Percentiles rank a stretch among this genome's conserved stretches.
These are phyloP conservation scores for Bambusicola thoracicus DNA, from an alignment of 2,113 vertebrate genomes.

Conservation along the genomic window DNA sequence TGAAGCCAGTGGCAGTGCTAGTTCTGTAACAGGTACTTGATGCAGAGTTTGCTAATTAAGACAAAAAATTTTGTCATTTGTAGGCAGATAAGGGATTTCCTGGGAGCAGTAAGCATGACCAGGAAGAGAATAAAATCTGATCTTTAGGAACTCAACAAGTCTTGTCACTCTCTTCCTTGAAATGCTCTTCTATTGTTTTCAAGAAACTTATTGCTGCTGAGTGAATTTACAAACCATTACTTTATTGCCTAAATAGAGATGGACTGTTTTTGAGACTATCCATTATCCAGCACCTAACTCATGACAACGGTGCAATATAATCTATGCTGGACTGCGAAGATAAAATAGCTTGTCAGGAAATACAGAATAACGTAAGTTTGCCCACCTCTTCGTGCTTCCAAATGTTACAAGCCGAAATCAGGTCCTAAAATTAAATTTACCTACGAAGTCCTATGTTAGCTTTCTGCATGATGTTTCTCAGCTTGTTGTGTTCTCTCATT, in stretches of 20 bases:
- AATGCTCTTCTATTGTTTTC: slow-evolving; percentile 32
- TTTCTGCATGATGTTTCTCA: not conserved
- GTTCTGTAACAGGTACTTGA: slow-evolving; percentile 24
- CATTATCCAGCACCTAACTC: slow-evolving; percentile 28
- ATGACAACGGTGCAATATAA: slow-evolving; percentile 18
- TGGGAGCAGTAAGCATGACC: slow-evolving; percentile 32
- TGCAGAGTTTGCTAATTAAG: slow-evolving; percentile 34
- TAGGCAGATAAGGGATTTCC: slow-evolving; percentile 13
- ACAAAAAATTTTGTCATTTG: slow-evolving; percentile 10
- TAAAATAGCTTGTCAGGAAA: slow-evolving; percentile 36
- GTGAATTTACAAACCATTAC: slow-evolving; percentile 51
- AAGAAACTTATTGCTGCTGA: slow-evolving; percentile 36
- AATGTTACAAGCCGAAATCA: not conserved
- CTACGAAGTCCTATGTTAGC: not conserved
- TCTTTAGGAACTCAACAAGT: slow-evolving; percentile 39
- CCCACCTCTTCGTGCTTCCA: not conserved
- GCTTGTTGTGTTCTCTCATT: not conserved
- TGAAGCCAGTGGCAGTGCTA: not conserved
- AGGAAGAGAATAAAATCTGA: slow-evolving; percentile 22
- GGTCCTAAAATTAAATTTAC: not conserved
- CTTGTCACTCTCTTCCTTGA: slow-evolving; percentile 34
- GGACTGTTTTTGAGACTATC: slow-evolving; percentile 40
- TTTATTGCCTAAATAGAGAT: slow-evolving; percentile 62
- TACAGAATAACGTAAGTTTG: slow-evolving; percentile 2
- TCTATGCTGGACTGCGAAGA: slow-evolving; percentile 21